These are phyloP conservation scores for Microchirus variegatus DNA, from an alignment of 2,797 vertebrate genomes.

Conservation along the genomic window DNA sequence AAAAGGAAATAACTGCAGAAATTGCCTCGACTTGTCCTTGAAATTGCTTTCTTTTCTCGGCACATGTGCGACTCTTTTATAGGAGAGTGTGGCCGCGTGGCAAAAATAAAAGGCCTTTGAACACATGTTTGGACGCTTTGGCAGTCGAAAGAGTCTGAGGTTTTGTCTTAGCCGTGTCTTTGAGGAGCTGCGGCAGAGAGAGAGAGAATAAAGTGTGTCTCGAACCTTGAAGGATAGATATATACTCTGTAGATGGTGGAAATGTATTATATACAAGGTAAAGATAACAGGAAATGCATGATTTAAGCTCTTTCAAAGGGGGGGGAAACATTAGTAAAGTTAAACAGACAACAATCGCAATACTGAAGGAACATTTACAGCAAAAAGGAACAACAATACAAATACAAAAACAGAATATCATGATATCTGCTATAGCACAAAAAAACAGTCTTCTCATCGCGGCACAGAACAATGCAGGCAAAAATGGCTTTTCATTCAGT, in stretches of 20 bases:
- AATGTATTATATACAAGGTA: not conserved
- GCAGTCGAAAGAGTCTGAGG: conserved; percentile 48
- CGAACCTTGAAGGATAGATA: conserved; percentile 18
- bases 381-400: conserved; percentile 19
- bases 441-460: conserved; percentile 27
- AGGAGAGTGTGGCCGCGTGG: conserved; percentile 32
- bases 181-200: conserved; percentile 34
- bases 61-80: conserved; percentile 40
- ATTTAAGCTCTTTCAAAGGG: conserved; percentile 14
- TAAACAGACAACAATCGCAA: conserved; percentile 32
- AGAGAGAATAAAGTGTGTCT: conserved; percentile 43
- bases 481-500: conserved; percentile 55
- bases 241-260: not conserved
- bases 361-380: conserved; percentile 40
- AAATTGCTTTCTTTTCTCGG: conserved; percentile 42
- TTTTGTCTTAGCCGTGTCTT: conserved; percentile 42
- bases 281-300: not conserved
- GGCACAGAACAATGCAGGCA: conserved; percentile 43
- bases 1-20: conserved; percentile 28
- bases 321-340: conserved; percentile 27
- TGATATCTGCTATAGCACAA: conserved; percentile 29
- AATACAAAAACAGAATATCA: conserved; percentile 42
- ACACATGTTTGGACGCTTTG: conserved; percentile 39
- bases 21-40: conserved; percentile 32
- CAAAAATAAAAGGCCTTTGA: conserved; percentile 37